Percentiles rank a stretch among this genome's conserved stretches.
Evolutionary conservation across 2,113 vertebrate species (phyloP).

Genomic region (Proteles cristata): DNA sequence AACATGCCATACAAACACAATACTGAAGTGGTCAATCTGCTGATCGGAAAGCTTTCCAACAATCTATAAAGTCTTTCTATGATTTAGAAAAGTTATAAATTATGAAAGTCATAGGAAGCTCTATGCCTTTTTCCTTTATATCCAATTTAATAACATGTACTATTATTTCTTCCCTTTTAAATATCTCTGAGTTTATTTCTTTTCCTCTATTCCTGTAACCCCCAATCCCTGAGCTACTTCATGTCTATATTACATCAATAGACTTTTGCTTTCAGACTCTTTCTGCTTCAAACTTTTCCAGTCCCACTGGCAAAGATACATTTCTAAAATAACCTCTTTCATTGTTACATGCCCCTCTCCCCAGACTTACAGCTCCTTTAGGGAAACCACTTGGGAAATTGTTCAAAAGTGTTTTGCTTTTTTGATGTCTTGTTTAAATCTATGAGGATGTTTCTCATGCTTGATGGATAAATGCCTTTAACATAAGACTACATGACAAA

Average conservation of each 20-base stretch:
- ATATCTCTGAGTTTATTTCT: background rate
- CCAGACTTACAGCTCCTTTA: background rate
- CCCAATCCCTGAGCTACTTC: background rate
- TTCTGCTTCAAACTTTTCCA: constrained; percentile 34
- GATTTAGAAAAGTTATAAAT: background rate
- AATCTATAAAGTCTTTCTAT: background rate
- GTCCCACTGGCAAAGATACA: background rate
- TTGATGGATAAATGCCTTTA: constrained; percentile 42
- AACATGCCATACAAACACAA: background rate
- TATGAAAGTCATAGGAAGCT: background rate
- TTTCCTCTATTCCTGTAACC: background rate
- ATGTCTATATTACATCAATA: constrained; percentile 10
- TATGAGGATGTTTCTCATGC: constrained; percentile 32
- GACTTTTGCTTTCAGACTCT: constrained; percentile 29
- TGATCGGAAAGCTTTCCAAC: background rate
- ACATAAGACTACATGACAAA: background rate
- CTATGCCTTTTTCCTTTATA: background rate
- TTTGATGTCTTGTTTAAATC: constrained; percentile 15
- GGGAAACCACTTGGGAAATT: constrained; percentile 52
- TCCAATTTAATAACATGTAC: background rate
- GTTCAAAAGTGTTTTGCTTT: constrained; percentile 19
- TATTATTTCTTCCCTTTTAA: background rate
- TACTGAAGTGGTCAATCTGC: background rate
- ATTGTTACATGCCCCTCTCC: constrained; percentile 11
- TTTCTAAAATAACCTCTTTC: constrained; percentile 52